Percentiles rank a stretch among this genome's conserved stretches.
These are phyloP conservation scores for Trissonchulus latispiculum DNA, from an alignment of 2,888 invertebrate species.

Conservation along the genomic window DNA sequence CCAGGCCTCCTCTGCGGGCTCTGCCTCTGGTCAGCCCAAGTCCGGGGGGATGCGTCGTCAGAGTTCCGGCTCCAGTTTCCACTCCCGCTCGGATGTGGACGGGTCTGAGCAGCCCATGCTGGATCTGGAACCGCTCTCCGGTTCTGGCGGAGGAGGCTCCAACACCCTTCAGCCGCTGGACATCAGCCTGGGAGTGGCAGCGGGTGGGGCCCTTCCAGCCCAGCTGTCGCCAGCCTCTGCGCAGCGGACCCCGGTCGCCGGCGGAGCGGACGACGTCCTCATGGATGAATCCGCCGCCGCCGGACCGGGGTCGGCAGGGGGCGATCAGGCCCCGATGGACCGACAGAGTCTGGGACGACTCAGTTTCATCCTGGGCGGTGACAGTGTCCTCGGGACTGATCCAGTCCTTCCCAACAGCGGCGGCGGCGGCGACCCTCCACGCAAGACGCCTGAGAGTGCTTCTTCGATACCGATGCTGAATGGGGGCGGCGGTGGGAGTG, in stretches of 20 bases:
- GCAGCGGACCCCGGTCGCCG: not conserved
- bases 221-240: not conserved
- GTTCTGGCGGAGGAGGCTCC: not conserved
- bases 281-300: not conserved
- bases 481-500: not conserved
- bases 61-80: conserved; percentile 30
- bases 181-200: not conserved
- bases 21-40: not conserved
- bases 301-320: not conserved
- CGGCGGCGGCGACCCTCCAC: not conserved
- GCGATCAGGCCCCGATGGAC: not conserved
- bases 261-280: not conserved
- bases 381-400: not conserved
- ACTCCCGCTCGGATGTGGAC: conserved; percentile 26
- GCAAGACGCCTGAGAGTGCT: not conserved
- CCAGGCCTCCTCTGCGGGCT: not conserved
- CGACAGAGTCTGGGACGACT: conserved; percentile 16
- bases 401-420: not conserved
- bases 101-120: not conserved
- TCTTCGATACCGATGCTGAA: too few relatives aligned
- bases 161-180: not conserved
- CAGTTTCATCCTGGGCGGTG: conserved; percentile 14
- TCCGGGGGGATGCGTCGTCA: conserved; percentile 22
- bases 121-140: too few relatives aligned
- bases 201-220: too few relatives aligned